A percentile compares a stretch with the other conserved stretches of the same genome.
These are phyloP conservation scores for Dasyprocta punctata DNA, from an alignment of 2,113 vertebrate genomes.

Conservation along the genomic window DNA sequence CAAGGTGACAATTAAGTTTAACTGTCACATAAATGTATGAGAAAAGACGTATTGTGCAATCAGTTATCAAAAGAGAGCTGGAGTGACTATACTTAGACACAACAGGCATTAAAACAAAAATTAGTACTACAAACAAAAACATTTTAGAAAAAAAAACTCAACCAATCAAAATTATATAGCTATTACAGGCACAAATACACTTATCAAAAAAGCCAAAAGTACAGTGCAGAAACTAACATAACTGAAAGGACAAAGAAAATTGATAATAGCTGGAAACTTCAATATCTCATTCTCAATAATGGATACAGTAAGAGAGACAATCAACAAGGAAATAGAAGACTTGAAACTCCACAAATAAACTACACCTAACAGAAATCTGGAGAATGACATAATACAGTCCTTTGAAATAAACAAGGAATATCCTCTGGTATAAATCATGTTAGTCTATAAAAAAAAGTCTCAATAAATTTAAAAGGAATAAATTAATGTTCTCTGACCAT, in stretches of 20 bases:
- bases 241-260: slow-evolving; percentile 33
- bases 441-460: slow-evolving; percentile 2
- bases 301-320: not conserved
- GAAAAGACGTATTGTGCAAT: not conserved
- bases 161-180: not conserved
- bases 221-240: not conserved
- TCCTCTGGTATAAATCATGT: not conserved
- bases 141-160: slow-evolving; percentile 24
- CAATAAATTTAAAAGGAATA: slow-evolving; percentile 16
- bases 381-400: not conserved
- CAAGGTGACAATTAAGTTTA: not conserved
- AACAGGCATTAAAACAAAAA: not conserved
- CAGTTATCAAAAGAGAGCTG: not conserved
- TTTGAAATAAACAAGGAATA: not conserved
- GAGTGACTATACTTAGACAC: not conserved
- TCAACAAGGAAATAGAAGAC: not conserved
- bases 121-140: not conserved
- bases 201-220: not conserved
- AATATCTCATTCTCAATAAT: slow-evolving; percentile 6
- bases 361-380: not conserved
- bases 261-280: not conserved
- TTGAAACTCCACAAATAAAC: not conserved
- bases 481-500: slow-evolving; percentile 20
- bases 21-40: not conserved
- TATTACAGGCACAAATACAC: not conserved